These are phyloP conservation scores for Bombus fervidus DNA, from an alignment of 1,140 invertebrate species.

Conservation along the genomic window DNA sequence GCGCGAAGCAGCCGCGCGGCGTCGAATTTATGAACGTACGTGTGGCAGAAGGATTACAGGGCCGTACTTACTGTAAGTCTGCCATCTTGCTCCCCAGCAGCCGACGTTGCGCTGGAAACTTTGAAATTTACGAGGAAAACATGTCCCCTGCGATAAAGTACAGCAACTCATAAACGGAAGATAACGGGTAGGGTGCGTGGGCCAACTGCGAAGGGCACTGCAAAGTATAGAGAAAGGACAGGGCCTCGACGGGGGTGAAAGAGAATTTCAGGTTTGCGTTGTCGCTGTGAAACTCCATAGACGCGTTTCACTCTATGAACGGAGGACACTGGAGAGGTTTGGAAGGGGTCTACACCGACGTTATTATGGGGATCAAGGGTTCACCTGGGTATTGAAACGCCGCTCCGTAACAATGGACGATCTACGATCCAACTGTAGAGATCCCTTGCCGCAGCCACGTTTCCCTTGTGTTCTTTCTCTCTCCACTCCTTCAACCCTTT, in stretches of 20 bases:
- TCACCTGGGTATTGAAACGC: slow-evolving; percentile 66
- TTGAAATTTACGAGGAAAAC: slow-evolving; percentile 77
- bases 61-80: slow-evolving; percentile 63
- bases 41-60: slow-evolving; percentile 69
- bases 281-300: slow-evolving; percentile 22
- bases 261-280: slow-evolving; percentile 24
- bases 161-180: slow-evolving; percentile 76
- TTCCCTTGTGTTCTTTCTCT: neutral
- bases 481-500: too few relatives aligned
- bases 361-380: slow-evolving; percentile 65
- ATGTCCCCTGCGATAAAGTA: slow-evolving; percentile 74
- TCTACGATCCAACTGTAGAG: slow-evolving; percentile 56
- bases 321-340: neutral
- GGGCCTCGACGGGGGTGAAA: neutral
- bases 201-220: slow-evolving; percentile 9
- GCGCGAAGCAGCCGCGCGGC: neutral
- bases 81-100: slow-evolving; percentile 49
- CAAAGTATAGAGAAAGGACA: neutral
- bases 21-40: slow-evolving; percentile 70
- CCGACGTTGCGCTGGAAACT: slow-evolving; percentile 67
- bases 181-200: slow-evolving; percentile 62
- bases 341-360: slow-evolving; percentile 10
- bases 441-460: neutral
- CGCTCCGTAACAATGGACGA: slow-evolving; percentile 57
- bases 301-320: slow-evolving; percentile 33